Conservation (phyloP, 1,140 invertebrate species). For the Musca domestica region DNA sequence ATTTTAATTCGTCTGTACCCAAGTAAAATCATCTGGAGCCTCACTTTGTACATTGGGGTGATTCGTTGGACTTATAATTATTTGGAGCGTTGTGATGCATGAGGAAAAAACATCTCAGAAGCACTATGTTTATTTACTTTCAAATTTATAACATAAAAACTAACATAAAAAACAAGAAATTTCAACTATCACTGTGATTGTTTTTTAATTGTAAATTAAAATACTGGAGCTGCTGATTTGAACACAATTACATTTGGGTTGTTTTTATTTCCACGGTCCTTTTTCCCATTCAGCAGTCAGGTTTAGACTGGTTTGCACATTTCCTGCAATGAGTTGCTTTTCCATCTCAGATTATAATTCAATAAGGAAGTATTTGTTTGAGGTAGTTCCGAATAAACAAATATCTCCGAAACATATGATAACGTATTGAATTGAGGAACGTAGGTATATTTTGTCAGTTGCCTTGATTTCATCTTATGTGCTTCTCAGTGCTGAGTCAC, state of each 20-base stretch:
- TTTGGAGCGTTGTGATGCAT: slow-evolving; percentile 5
- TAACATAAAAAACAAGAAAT: slow-evolving; percentile 34
- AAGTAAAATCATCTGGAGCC: too few species aligned
- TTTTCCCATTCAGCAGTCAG: background rate
- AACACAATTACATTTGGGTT: slow-evolving; percentile 29
- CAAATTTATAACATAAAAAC: slow-evolving; percentile 10
- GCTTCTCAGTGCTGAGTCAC: background rate
- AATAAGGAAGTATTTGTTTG: too few species aligned
- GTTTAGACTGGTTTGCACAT: too few species aligned
- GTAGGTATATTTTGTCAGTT: background rate
- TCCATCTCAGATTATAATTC: too few species aligned
- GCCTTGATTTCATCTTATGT: background rate
- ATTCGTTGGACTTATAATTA: too few species aligned
- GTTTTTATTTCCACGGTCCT: background rate
- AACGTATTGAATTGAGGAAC: background rate
- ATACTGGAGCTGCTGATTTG: slow-evolving; percentile 55
- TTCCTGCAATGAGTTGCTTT: too few species aligned
- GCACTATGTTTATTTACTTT: slow-evolving; percentile 16
- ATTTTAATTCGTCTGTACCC: background rate
- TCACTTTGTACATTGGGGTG: too few species aligned
- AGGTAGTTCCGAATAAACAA: too few species aligned
- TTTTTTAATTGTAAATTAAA: slow-evolving; percentile 55
- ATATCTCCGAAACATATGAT: background rate
- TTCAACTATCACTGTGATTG: slow-evolving; percentile 55
- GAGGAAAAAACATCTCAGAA: slow-evolving; percentile 15